phyloP scores from a whole-genome alignment of 2,113 vertebrate species.

The Nematolebias whitei region DNA sequence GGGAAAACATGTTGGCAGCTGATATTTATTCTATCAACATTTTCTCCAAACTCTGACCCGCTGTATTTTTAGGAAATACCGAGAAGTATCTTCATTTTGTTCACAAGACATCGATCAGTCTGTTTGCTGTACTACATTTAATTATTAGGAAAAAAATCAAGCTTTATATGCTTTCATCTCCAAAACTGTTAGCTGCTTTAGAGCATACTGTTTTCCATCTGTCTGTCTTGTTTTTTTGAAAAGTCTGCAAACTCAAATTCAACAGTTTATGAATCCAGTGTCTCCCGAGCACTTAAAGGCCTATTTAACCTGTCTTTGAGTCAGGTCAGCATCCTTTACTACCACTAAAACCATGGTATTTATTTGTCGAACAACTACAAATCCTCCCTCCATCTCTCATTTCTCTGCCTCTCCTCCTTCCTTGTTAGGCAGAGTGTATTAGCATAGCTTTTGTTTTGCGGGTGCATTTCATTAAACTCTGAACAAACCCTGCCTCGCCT shows the following conservation, averaged over 20 bases:
- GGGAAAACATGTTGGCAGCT: no score
- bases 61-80: no score
- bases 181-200: background rate
- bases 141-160: no score
- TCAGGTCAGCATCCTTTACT: slow-evolving; percentile 56
- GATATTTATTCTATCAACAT: no score
- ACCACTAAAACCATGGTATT: slow-evolving; percentile 67
- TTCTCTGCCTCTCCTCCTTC: slow-evolving; percentile 51
- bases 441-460: slow-evolving; percentile 78
- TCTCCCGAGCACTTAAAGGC: slow-evolving; percentile 53
- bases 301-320: slow-evolving; percentile 74
- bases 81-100: no score
- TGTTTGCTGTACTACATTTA: no score
- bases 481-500: slow-evolving; percentile 76
- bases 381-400: slow-evolving; percentile 36
- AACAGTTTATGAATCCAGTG: slow-evolving; percentile 23
- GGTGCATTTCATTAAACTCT: slow-evolving; percentile 83
- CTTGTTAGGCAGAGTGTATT: slow-evolving; percentile 77
- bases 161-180: no score
- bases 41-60: no score
- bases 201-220: slow-evolving; percentile 4
- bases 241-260: slow-evolving; percentile 40
- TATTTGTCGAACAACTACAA: slow-evolving; percentile 77
- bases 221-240: slow-evolving; percentile 14
- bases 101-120: no score